A percentile compares a stretch with the other conserved stretches of the same genome.
These are phyloP conservation scores for Drymonia ruficornis DNA, from an alignment of 2,888 invertebrate genomes.

Conservation along the genomic window DNA sequence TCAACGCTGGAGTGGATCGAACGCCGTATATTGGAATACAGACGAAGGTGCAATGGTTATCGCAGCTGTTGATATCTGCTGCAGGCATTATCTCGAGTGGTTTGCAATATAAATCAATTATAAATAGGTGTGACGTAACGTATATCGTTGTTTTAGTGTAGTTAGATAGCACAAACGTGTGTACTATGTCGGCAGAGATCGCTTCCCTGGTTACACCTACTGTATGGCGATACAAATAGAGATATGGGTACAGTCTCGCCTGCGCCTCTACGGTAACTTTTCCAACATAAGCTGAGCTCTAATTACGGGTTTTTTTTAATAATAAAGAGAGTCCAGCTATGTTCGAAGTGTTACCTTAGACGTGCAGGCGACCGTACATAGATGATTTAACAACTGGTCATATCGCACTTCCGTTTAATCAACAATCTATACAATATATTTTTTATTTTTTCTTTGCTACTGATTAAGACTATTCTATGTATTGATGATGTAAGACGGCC, in stretches of 20 bases:
- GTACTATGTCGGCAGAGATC: conserved; percentile 36
- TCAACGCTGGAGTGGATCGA: conserved; percentile 49
- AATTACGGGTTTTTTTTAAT: no score
- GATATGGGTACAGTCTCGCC: neutral
- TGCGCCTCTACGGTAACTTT: no score
- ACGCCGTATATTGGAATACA: conserved; percentile 38
- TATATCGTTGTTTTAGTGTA: conserved; percentile 34
- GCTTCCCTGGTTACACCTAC: conserved; percentile 56
- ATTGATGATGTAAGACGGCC: no score
- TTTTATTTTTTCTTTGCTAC: no score
- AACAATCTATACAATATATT: no score
- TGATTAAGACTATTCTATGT: no score
- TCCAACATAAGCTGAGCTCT: no score
- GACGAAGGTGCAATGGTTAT: conserved; percentile 33
- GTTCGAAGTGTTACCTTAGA: no score
- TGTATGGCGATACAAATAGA: neutral
- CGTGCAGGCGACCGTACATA: no score
- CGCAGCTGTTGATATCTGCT: conserved; percentile 47
- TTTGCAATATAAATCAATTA: conserved; percentile 40
- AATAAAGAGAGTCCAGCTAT: no score
- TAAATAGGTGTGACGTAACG: conserved; percentile 47
- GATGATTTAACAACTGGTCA: no score
- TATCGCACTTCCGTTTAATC: no score
- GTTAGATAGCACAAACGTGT: conserved; percentile 59
- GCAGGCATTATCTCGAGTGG: conserved; percentile 50